A percentile compares a stretch with the other conserved stretches of the same genome.
These are phyloP conservation scores for Carduelis carduelis DNA, from an alignment of 2,797 vertebrate genomes.

Conservation along the genomic window DNA sequence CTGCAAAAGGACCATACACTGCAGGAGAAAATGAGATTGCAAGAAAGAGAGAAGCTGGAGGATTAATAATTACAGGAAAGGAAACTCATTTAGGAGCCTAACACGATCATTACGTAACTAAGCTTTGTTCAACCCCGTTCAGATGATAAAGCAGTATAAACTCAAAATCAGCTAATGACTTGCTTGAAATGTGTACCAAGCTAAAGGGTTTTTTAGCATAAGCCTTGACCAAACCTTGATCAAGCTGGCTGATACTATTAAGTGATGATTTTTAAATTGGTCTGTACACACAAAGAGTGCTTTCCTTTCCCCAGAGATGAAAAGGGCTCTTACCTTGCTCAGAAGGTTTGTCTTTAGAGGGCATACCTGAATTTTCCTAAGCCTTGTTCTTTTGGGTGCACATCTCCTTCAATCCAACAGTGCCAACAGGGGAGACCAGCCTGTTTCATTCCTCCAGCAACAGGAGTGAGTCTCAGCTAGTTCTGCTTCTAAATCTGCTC, in stretches of 20 bases:
- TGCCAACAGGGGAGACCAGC: fast-evolving
- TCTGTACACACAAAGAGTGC: background rate
- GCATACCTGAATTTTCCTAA: background rate
- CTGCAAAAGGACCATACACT: background rate
- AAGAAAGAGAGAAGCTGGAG: conserved; percentile 2
- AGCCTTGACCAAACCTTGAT: background rate
- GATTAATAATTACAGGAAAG: conserved; percentile 42
- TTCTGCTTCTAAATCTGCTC: background rate
- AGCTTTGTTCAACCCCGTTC: background rate
- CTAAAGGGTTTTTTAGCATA: background rate
- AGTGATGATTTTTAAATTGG: background rate
- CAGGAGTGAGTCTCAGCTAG: background rate
- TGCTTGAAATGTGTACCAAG: background rate
- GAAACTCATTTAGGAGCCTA: conserved; percentile 17
- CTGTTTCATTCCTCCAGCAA: background rate
- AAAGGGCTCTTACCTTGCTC: background rate
- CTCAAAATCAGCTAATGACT: background rate
- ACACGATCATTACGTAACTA: background rate
- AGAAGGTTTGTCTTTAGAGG: background rate
- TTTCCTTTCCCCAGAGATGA: background rate
- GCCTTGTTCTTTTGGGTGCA: background rate
- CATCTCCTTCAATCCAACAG: background rate
- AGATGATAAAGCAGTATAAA: background rate
- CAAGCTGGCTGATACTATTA: background rate
- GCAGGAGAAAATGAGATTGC: conserved; percentile 38